Evolutionary conservation across 2,797 vertebrate genomes (phyloP).

Genomic region (Menidia menidia): DNA sequence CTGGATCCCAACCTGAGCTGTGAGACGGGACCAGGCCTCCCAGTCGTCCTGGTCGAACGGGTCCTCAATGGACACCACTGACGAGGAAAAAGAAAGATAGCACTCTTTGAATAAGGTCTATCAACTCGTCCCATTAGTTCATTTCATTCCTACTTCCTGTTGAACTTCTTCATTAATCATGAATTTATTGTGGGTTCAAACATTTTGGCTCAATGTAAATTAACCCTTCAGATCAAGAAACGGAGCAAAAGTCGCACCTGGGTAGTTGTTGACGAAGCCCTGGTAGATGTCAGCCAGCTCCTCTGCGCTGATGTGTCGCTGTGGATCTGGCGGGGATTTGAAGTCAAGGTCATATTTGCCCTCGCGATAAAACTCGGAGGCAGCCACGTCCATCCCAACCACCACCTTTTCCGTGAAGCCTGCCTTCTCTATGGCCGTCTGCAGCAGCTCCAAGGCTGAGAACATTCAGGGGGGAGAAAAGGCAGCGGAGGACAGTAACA

Average conservation of each 20-base stretch:
- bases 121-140: too few species aligned
- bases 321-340: constrained; percentile 90
- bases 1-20: constrained; percentile 92
- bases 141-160: too few species aligned
- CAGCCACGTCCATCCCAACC: constrained; percentile 95
- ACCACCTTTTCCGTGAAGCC: constrained; percentile 95
- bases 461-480: too few species aligned
- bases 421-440: constrained; percentile 93
- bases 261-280: constrained; percentile 93
- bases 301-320: constrained; percentile 88
- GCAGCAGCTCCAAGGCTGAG: constrained; percentile 91
- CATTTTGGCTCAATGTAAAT: too few species aligned
- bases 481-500: not conserved
- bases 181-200: too few species aligned
- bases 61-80: constrained; percentile 96
- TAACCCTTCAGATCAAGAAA: not conserved
- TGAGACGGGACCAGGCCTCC: constrained; percentile 93
- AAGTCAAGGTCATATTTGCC: constrained; percentile 96
- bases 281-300: constrained; percentile 93
- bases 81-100: not conserved
- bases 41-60: constrained; percentile 97
- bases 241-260: constrained; percentile 78
- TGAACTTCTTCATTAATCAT: too few species aligned
- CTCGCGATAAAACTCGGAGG: constrained; percentile 92
- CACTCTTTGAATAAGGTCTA: not conserved